Evolutionary conservation across 2,797 vertebrate species (phyloP), one percentile per base, ranked within the genome.

Genomic region (Ceryle rudis): DNA sequence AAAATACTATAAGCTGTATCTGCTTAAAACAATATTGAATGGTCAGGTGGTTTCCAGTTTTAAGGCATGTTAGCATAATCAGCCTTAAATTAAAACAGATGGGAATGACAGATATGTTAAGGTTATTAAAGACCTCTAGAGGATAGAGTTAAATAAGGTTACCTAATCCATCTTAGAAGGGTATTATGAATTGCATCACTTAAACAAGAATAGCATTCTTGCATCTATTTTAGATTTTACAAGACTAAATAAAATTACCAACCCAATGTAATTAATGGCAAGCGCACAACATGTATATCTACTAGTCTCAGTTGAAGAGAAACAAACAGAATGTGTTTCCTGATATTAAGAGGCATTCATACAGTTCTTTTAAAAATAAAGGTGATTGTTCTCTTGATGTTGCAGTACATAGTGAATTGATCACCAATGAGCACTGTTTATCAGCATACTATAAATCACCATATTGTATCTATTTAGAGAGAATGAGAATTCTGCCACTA

Each of bases 81-180:
- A 95, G 97, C 87, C 97, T 98, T 98, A 98, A 98, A 98, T 98
- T 97, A 98, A 98, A 98, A 97, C 98, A 98, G 98, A 98, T 97
- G 98, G 97, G 96, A 95, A 97, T 95, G 97, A 96, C 96, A 98
- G 97, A 78, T 98, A 97, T 93, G 98, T 98, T 98, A 97, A 97
- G 93, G 93, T 97, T 98, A 98, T 98, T 98, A 97, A 97, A 97
- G 97, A 97, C 95, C 62, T 93, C 95, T 88, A 96, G 93, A 96
- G 95, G 94, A 97, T 94, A 96, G 94, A 93, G 91, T 84, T 96
- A 96, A 97, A 97, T 95, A 95, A 96, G 92, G 86, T 91, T 95
- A 94, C 94, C 90, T 97, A 98, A 98, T 97, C 96, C 90, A 96
- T 97, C 97, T 97, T 97, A 96, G 90, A 82, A 94, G 74, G 85